These are phyloP conservation scores for Siniperca scherzeri DNA, from an alignment of 2,797 vertebrate genomes.

Conservation along the genomic window DNA sequence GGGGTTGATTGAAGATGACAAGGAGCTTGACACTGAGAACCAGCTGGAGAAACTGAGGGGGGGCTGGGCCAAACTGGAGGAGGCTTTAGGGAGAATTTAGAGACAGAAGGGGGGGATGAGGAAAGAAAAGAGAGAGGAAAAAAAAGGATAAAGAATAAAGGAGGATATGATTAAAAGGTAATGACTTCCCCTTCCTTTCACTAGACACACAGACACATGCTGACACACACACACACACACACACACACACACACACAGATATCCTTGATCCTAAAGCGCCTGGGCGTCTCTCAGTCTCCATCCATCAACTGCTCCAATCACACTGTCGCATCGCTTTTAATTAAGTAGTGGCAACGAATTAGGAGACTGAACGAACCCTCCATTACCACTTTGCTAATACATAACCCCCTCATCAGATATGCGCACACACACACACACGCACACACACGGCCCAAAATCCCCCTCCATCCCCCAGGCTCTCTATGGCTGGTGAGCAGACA, in stretches of 20 bases:
- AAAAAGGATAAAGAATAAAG: conserved; percentile 57
- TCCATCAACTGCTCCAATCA: conserved; percentile 77
- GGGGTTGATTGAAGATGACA: conserved; percentile 72
- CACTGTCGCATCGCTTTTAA: conserved; percentile 74
- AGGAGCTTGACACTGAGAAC: conserved; percentile 71
- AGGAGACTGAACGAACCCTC: conserved; percentile 67
- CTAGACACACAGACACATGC: conserved; percentile 49
- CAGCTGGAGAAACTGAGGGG: conserved; percentile 66
- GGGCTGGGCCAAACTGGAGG: conserved; percentile 32
- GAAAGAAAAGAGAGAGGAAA: conserved; percentile 46
- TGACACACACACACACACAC: conserved; percentile 21
- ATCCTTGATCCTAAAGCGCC: conserved; percentile 52
- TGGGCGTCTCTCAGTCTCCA: conserved; percentile 62
- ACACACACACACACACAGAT: conserved; percentile 27
- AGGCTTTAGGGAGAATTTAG: conserved; percentile 59
- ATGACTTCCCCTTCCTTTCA: conserved; percentile 79
- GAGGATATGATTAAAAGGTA: conserved; percentile 78
- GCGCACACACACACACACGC: conserved; percentile 27
- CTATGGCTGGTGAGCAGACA: conserved; percentile 75
- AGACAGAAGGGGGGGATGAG: conserved; percentile 56
- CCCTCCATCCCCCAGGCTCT: conserved; percentile 64
- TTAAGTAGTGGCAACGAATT: conserved; percentile 78
- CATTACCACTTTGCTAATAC: conserved; percentile 72
- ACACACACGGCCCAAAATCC: conserved; percentile 39
- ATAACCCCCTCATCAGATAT: conserved; percentile 57